Evolutionary conservation across 2,113 vertebrate genomes (phyloP), one percentile per base, ranked within the genome.

Genomic region (Halcyon malimbica): DNA sequence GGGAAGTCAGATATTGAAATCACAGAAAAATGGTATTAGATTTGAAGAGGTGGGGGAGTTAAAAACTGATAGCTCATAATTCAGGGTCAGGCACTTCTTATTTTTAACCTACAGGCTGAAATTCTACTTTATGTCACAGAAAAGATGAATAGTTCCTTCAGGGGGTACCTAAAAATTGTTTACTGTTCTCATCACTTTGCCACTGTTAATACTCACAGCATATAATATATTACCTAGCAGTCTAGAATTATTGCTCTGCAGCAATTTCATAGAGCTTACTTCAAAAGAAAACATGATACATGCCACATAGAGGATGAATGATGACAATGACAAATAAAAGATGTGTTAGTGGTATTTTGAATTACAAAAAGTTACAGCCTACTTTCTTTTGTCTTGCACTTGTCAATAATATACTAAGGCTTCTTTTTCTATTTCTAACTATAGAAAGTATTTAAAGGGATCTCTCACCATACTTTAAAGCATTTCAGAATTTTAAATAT

Each of bases 171-270:
- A 96, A 96, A 96, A 94, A 93, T 84, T 97, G 94, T 96, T 96
- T 96, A 96, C 87, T 96, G 77, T 92, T 97, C 84, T 93, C 90
- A 96, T 96, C 90, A 79, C 56, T 97, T 97, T 96, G 91, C 79
- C 92, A 96, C 89, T 94, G 78, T 94, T 90, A 95, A 92, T 85
- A 92, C 90, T 96, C 83, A 86, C 75, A 86, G 70, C 37, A 90
- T 81, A 95, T 90, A 97, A 97, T 96, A 90, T 97, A 97, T 96
- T 96, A 94, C 81, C 75, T 91, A 78, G 63, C 67, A 91, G 73
- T 93, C 86, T 92, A 88, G 93, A 97, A 96, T 94, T 95, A 97
- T 96, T 95, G 90, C 90, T 97, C 81, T 94, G 93, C 60, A 91
- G 94, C 57, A 93, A 79, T 96, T 94, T 95, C 42, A 68, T 91